These are phyloP conservation scores for Rhodeus uyekii DNA, from an alignment of 2,797 vertebrate species.

Conservation along the genomic window DNA sequence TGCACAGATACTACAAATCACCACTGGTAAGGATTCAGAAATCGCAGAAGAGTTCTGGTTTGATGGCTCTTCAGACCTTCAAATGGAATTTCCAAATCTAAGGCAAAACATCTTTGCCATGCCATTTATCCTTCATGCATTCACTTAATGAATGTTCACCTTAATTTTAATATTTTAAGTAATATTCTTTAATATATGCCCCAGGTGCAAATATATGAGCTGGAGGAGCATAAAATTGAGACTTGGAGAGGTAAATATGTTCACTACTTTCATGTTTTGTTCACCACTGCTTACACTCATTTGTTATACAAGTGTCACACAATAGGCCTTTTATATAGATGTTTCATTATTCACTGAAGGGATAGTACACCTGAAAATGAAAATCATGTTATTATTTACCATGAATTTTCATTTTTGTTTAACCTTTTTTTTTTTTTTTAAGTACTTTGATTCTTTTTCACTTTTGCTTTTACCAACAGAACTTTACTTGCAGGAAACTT, in stretches of 20 bases:
- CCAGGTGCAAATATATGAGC: conserved; percentile 98
- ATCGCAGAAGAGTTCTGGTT: not conserved
- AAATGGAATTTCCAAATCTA: not conserved
- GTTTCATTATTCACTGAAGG: not conserved
- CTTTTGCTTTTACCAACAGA: conserved; percentile 73
- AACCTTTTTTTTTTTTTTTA: too few species aligned
- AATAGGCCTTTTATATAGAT: not conserved
- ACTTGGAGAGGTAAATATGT: conserved; percentile 90
- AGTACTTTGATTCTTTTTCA: not conserved
- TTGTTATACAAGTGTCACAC: not conserved
- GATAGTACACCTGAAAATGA: not conserved
- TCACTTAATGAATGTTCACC: not conserved
- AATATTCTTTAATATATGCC: not conserved
- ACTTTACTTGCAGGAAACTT: conserved; percentile 97
- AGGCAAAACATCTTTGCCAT: not conserved
- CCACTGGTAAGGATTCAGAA: conserved; percentile 85
- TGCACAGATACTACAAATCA: conserved; percentile 99
- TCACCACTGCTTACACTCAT: not conserved
- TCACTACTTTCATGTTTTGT: not conserved
- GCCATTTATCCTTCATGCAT: not conserved
- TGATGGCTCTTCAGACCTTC: not conserved
- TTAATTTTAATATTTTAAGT: not conserved
- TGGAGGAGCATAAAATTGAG: conserved; percentile 99
- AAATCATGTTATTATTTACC: not conserved
- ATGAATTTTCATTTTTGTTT: not conserved